Conservation (phyloP, 2,113 vertebrate genomes). For the Phrynocephalus versicolor region DNA sequence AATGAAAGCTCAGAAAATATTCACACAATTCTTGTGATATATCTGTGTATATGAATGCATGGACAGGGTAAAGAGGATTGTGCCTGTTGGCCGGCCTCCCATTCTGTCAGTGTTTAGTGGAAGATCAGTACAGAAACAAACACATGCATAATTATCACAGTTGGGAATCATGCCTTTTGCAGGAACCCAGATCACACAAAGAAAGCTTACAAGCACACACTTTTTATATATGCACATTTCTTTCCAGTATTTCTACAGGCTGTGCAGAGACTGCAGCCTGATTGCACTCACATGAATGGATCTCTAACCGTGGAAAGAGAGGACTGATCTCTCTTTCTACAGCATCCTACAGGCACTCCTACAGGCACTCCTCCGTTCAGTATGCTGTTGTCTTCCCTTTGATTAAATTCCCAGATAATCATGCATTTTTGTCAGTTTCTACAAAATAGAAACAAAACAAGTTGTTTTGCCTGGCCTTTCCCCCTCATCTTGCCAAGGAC, state of each 20-base stretch:
- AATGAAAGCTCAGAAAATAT: not conserved
- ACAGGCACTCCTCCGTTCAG: not conserved
- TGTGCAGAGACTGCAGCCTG: not conserved
- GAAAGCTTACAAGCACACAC: not conserved
- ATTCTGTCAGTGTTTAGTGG: not conserved
- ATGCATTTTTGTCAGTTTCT: not conserved
- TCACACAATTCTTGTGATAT: not conserved
- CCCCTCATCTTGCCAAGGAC: too few species aligned
- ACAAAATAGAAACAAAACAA: not conserved
- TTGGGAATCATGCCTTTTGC: not conserved
- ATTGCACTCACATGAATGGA: not conserved
- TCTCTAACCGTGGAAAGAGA: not conserved
- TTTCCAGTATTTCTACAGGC: not conserved
- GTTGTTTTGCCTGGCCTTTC: too few species aligned
- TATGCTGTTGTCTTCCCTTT: not conserved
- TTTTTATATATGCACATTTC: too few species aligned
- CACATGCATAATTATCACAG: not conserved
- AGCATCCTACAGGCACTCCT: too few species aligned
- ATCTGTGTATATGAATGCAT: not conserved
- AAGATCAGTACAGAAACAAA: not conserved
- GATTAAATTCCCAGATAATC: not conserved
- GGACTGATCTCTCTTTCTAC: not conserved
- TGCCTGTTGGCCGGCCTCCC: not conserved
- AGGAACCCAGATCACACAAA: not conserved
- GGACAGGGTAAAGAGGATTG: not conserved